Percentiles rank a stretch among this genome's conserved stretches.
These are phyloP conservation scores for Drosophila rhopaloa DNA, from an alignment of 1,140 invertebrate genomes.

Conservation along the genomic window DNA sequence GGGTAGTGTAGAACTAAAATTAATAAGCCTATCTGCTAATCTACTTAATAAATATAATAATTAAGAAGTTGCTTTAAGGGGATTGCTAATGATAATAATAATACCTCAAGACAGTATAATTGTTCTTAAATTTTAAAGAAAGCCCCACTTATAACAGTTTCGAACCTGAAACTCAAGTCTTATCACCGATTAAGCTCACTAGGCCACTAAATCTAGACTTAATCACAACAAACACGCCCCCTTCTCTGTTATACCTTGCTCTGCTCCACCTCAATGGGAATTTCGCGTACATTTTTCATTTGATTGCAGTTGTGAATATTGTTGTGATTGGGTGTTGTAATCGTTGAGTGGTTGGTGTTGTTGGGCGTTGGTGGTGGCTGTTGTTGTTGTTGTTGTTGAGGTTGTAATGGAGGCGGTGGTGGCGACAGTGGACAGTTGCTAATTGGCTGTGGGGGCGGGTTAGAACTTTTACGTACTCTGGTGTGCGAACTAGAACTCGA, in stretches of 20 bases:
- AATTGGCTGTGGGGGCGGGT: constrained; percentile 72
- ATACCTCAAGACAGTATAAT: too few relatives aligned
- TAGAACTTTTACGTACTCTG: constrained; percentile 83
- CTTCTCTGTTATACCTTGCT: constrained; percentile 70
- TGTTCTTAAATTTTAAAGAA: too few relatives aligned
- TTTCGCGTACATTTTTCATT: constrained; percentile 79
- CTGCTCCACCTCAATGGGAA: constrained; percentile 83
- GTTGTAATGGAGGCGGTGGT: constrained; percentile 40
- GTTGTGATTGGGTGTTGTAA: constrained; percentile 53
- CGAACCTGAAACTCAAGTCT: background rate
- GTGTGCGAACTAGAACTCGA: constrained; percentile 68
- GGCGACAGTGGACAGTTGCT: constrained; percentile 57
- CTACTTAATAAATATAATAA: too few relatives aligned
- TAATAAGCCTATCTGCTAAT: too few relatives aligned
- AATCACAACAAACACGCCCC: background rate
- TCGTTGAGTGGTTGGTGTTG: constrained; percentile 42
- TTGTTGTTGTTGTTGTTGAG: constrained; percentile 31
- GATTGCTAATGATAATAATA: too few relatives aligned
- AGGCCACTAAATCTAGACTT: background rate
- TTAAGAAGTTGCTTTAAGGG: too few relatives aligned
- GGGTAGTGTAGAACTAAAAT: too few relatives aligned
- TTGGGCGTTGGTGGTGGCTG: constrained; percentile 24
- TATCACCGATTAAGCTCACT: background rate
- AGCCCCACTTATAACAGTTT: background rate
- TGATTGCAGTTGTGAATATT: constrained; percentile 45